Conservation (phyloP, 2,888 invertebrate species). For the Tipula helvola region DNA sequence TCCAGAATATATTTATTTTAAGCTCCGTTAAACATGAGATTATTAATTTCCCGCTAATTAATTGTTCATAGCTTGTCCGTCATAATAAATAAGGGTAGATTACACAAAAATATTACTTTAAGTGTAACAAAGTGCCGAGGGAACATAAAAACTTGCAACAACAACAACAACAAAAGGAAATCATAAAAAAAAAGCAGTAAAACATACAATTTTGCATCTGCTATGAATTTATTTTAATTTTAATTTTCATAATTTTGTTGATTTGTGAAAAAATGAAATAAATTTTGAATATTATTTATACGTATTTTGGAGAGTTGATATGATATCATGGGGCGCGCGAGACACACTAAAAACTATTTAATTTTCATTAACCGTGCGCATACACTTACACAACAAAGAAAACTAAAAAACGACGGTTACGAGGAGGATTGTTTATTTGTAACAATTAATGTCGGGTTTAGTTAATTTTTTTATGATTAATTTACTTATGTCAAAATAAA, state of each 20-base stretch:
- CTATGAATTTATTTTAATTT: not conserved
- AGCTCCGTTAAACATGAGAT: not conserved
- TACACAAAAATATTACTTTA: not conserved
- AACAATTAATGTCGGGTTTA: not conserved
- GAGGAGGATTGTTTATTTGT: not conserved
- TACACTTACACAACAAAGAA: not conserved
- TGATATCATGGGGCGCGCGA: not conserved
- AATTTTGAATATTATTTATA: not conserved
- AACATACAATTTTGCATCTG: constrained; percentile 4
- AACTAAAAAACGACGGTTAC: not conserved
- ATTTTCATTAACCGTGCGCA: not conserved
- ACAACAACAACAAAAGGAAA: not conserved
- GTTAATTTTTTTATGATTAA: not conserved
- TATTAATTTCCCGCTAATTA: not conserved
- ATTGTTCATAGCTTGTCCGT: not conserved
- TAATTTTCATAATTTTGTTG: not conserved
- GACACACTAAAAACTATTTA: not conserved
- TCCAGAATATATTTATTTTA: not conserved
- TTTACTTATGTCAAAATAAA: not conserved
- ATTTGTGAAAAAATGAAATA: not conserved
- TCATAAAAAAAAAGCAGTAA: not conserved
- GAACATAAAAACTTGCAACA: not conserved
- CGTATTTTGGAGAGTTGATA: not conserved
- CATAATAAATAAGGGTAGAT: not conserved
- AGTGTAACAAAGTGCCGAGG: not conserved